Evolutionary conservation across 2,797 vertebrate genomes (phyloP), one percentile per base, ranked within the genome.

Genomic region (Enteromius anoplus): DNA sequence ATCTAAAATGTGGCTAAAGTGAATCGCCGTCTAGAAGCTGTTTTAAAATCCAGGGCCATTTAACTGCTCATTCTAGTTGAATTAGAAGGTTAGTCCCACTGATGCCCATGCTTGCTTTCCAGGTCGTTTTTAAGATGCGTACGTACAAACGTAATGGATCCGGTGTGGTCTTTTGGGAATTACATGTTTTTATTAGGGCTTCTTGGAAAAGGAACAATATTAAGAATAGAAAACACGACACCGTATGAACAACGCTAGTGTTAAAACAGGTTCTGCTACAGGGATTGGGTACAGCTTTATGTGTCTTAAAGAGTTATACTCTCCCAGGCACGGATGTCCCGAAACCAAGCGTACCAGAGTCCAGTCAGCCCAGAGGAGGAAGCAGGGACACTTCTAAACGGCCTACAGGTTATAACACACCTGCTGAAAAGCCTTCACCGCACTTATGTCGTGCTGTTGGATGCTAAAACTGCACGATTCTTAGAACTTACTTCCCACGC

Each of bases 341-440:
- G 84, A 97, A 95, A 85, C 47, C 69, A 92, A 85, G 93, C 75
- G 86, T 92, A 64, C 93, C 94, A 65, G 96, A 97, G 90, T 91
- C 91, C 88, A 96, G 97, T 53, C 94, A 95, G 23, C 92, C 95
- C 84, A 94, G 95, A 91, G 93, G 94, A 91, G 98, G 98, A 90
- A 97, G 91, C 92, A 88, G 91, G 55, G 95, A 96, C 55, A 88
- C 91, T 5, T 92, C 92, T 87, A 97, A 93, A 90, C 94, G 95
- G 86, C 96, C 96, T 81, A 80, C 93, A 88, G 94, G 87, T 86
- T 81, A 96, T 97, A 80, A 78, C 53, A 5, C 42, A 29, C 83
- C 40, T 81, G 81, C 78, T 37, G 1, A 45, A 68, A 45, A 17
- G 77, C 23, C 60, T 15, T 80, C 7, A n/a, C 77, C 21, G 17